Base-by-base conservation (phyloP, 1,140 invertebrate genomes). In the Drosophila nasuta region DNA sequence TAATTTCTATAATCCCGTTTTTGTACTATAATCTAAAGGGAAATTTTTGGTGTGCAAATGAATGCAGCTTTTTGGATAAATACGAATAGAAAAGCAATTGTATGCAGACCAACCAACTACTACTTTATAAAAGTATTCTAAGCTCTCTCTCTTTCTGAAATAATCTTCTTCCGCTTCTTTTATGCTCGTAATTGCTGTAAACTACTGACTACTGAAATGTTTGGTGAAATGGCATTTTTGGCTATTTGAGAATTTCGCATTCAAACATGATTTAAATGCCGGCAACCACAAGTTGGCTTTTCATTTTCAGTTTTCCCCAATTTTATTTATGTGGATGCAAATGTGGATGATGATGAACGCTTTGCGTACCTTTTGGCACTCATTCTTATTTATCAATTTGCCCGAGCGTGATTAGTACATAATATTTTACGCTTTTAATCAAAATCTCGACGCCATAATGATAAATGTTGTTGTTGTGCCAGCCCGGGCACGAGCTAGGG, bases 391-490 rank as follows among this genome's bases (percentile, higher is more conserved):
- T 74, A 62, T 20, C 57, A 54, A 69, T 74, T 74, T 69, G 33
- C 30, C 25, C 25, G 25, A 62, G 65, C 65, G 28, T 69, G 71
- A 74, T 69, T 74, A 74, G 68, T 69, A 56, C 65, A 74, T 69
- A 69, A 69, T 49, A 62, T 57, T 80, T 74, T 76, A 77, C 69
- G 83, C 77, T 83, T 89, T 89, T 89, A 88, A 88, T 88, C 85
- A 88, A 87, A 89, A 75, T 83, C 77, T 78, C 69, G 51, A 51
- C 70, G 64, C 63, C 54, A 66, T 52, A 57, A 88, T 88, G 85
- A 89, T 88, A 89, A 83, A 88, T 89, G 83, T 59, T 83, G 38
- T 56, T 89, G 83, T 57, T 83, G 38, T 56, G 58, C 62, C 54
- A 58, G 41, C 64, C 64, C 20, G 45, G 35, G 51, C 79, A 79